Evolutionary conservation across 2,113 vertebrate genomes (phyloP), one percentile per base, ranked within the genome.

Genomic region (Gymnogyps californianus): DNA sequence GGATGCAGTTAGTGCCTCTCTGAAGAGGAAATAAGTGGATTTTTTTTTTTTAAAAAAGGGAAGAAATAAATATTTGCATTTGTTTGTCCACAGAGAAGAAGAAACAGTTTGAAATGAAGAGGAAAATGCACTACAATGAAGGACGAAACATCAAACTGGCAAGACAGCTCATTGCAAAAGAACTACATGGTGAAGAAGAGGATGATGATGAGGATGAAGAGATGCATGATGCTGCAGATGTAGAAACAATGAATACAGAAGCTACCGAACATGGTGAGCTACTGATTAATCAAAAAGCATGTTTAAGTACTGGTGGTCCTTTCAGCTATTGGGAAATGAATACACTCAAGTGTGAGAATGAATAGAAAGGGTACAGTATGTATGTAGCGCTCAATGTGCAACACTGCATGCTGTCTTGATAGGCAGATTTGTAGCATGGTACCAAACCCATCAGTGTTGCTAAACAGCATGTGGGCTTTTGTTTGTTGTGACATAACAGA

Each of bases 71-170:
- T 66, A 40, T 26, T 96, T 69, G 25, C 13, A 54, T 83, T 90
- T 79, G 2, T 81, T 78, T 92, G 46, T 90, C 21, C 82, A 34
- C 85, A 99, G 99, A 99, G 97, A 99, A 99, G 95, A 99, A 98
- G 98, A 98, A 98, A 64, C 98, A 99, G 95, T 99, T 99, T 97
- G 98, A 99, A 97, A 99, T 99, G 99, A 99, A 99, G 98, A 99
- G 99, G 92, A 99, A 99, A 96, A 99, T 99, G 98, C 99, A 99
- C 93, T 99, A 99, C 96, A 99, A 99, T 18, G 99, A 99, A 97
- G 99, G 98, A 78, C 97, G 99, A 90, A 99, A 99, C 98, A 99
- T 99, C 96, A 99, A 99, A 95, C 96, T 99, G 94, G 99, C 99
- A 85, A 98, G 99, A 57, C 99, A 99, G 66, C 98, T 99, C 93